These are phyloP conservation scores for Hirtodrosophila confusa DNA, from an alignment of 2,888 invertebrate species.

Conservation along the genomic window DNA sequence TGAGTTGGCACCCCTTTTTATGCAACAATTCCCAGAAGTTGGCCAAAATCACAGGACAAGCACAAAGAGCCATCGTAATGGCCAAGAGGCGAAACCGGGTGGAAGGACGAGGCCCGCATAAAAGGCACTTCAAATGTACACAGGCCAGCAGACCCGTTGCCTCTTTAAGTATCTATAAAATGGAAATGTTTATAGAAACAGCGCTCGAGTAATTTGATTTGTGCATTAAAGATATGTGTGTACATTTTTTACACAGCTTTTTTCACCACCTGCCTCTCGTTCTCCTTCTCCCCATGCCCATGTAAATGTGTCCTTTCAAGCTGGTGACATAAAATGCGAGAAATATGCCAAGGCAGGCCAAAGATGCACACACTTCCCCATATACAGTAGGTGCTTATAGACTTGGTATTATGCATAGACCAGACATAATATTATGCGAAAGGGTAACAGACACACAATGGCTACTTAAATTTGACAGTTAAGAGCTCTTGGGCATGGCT, in stretches of 20 bases:
- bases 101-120: conserved; percentile 60
- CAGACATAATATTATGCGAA: conserved; percentile 65
- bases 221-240: conserved; percentile 72
- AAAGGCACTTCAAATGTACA: conserved; percentile 68
- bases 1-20: conserved; percentile 59
- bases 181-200: conserved; percentile 79
- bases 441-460: conserved; percentile 65
- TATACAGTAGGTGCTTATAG: conserved; percentile 56
- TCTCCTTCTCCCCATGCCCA: conserved; percentile 5
- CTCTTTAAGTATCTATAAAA: conserved; percentile 78
- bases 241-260: conserved; percentile 23
- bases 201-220: conserved; percentile 73
- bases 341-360: conserved; percentile 30
- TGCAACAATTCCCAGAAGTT: conserved; percentile 66
- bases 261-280: conserved; percentile 50
- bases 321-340: conserved; percentile 60
- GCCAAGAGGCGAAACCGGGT: conserved; percentile 39
- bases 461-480: conserved; percentile 66
- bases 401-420: conserved; percentile 38
- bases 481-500: conserved; percentile 47
- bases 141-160: conserved; percentile 44
- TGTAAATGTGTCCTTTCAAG: conserved; percentile 33
- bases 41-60: conserved; percentile 60
- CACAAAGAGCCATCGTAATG: conserved; percentile 63
- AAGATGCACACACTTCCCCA: conserved; percentile 23